These are phyloP conservation scores for Coptodon rendalli DNA, from an alignment of 2,113 vertebrate species.

Conservation along the genomic window DNA sequence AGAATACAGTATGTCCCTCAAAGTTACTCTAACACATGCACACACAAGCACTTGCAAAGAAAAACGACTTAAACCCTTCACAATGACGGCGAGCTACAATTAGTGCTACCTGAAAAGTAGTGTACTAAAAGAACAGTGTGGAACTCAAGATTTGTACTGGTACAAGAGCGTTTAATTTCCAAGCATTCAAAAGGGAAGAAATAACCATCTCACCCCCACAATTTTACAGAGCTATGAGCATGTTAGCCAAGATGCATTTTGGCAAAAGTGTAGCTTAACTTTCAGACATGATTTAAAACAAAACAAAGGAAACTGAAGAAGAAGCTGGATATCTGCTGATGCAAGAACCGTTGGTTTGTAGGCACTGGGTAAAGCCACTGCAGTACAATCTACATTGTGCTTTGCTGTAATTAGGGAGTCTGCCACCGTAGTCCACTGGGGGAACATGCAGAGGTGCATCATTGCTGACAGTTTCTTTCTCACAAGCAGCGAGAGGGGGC, in stretches of 20 bases:
- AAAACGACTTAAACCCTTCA: not conserved
- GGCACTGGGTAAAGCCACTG: constrained; percentile 38
- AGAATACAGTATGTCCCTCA: not conserved
- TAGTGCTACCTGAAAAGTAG: not conserved
- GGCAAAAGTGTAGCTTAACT: not conserved
- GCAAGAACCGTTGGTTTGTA: constrained; percentile 13
- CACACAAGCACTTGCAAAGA: not conserved
- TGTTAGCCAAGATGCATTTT: not conserved
- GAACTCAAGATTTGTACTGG: not conserved
- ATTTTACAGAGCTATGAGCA: not conserved
- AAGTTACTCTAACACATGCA: not conserved
- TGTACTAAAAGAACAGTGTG: not conserved
- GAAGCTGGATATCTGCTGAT: not conserved
- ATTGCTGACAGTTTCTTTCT: not conserved
- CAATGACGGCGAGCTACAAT: not conserved
- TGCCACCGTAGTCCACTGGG: not conserved
- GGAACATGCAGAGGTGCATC: not conserved
- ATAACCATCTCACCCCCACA: not conserved
- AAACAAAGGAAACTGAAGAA: not conserved
- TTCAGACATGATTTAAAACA: not conserved
- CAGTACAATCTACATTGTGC: constrained; percentile 20
- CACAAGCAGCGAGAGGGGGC: not conserved
- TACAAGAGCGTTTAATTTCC: not conserved
- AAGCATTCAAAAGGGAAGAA: not conserved
- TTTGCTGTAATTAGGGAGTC: not conserved